Conservation (phyloP, 2,113 vertebrate species). For the Rhabdornis inornatus region DNA sequence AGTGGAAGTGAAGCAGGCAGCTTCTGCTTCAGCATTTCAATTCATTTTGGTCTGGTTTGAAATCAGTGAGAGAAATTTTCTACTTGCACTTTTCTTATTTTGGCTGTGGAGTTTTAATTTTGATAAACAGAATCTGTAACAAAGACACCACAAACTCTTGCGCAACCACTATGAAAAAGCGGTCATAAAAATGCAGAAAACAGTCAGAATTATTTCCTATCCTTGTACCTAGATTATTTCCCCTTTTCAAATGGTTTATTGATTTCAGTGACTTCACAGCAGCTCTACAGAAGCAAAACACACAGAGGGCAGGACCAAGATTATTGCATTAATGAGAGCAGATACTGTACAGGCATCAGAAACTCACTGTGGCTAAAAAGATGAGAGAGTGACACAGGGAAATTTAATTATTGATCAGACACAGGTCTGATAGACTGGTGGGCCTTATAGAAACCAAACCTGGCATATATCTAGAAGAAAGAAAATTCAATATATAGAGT, state of each 20-base stretch:
- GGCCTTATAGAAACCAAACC: neutral
- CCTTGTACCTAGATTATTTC: neutral
- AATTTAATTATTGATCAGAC: slow-evolving; percentile 33
- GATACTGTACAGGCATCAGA: neutral
- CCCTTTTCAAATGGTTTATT: neutral
- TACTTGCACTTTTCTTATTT: neutral
- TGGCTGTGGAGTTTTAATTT: neutral
- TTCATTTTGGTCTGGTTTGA: neutral
- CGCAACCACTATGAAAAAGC: neutral
- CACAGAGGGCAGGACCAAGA: neutral
- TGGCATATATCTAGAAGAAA: neutral
- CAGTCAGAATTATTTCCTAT: neutral
- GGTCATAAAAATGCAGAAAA: neutral
- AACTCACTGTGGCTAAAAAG: neutral
- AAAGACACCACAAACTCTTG: neutral
- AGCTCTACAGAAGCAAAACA: neutral
- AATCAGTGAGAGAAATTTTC: neutral
- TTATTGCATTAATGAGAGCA: neutral
- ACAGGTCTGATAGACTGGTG: neutral
- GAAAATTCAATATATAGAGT: neutral
- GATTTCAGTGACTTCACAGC: neutral
- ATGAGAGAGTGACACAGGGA: neutral
- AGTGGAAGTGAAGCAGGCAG: neutral
- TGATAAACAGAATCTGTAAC: neutral
- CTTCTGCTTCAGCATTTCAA: neutral